Conservation (phyloP, 2,888 invertebrate species). For the Neoitamus cyanurus region DNA sequence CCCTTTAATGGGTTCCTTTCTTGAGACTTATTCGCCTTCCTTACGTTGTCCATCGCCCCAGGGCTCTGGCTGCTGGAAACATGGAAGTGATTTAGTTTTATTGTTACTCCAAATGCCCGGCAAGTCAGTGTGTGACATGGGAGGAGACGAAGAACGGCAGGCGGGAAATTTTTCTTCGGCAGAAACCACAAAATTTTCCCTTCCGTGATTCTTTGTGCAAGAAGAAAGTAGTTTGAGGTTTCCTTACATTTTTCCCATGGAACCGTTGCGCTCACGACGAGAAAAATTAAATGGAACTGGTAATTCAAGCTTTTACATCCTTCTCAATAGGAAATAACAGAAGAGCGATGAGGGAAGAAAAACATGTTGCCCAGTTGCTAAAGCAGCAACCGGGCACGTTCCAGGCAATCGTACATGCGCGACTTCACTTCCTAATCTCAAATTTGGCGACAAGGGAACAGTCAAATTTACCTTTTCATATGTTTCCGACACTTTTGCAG, state of each 20-base stretch:
- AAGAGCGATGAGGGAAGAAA: background rate
- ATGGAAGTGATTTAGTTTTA: constrained; percentile 35
- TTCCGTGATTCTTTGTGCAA: background rate
- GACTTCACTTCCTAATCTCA: constrained; percentile 1
- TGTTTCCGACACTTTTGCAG: constrained; percentile 15
- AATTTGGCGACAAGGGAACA: constrained; percentile 10
- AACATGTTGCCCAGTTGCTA: background rate
- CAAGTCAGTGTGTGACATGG: background rate
- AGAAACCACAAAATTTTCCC: constrained; percentile 13
- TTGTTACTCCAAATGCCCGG: constrained; percentile 14
- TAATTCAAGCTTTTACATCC: background rate
- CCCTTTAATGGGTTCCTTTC: constrained; percentile 21
- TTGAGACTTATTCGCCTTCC: background rate
- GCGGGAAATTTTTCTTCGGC: background rate
- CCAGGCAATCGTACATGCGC: background rate
- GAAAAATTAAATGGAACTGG: constrained; percentile 19
- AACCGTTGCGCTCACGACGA: background rate
- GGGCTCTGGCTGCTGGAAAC: background rate
- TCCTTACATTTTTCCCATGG: background rate
- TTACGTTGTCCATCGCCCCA: background rate
- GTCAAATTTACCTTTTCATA: constrained; percentile 21
- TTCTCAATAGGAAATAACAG: background rate
- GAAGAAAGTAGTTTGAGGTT: background rate
- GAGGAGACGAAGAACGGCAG: background rate
- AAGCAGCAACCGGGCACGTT: background rate